Evolutionary conservation across 2,113 vertebrate genomes (phyloP).

Genomic region (Daboia siamensis): DNA sequence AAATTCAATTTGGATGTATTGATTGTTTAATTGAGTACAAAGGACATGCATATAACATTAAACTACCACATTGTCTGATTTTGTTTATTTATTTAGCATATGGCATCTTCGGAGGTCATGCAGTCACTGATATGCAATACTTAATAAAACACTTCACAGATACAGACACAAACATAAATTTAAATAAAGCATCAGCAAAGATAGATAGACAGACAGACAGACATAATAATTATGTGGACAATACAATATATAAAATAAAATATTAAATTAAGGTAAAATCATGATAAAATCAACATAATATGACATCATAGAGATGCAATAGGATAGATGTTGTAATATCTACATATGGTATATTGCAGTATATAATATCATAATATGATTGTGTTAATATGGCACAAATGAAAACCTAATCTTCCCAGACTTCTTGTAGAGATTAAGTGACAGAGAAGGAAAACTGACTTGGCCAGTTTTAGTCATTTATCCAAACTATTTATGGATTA

Average conservation of each 20-base stretch:
- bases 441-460: not conserved
- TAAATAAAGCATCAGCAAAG: not conserved
- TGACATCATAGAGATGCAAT: no score
- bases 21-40: conserved; percentile 46
- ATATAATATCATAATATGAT: not conserved
- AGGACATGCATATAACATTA: not conserved
- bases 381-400: not conserved
- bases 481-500: not conserved
- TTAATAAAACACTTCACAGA: not conserved
- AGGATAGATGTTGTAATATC: no score
- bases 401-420: not conserved
- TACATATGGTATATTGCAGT: no score
- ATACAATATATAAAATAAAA: no score
- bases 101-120: not conserved
- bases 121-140: not conserved
- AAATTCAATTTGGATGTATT: conserved; percentile 52
- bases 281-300: no score
- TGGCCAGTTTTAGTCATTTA: not conserved
- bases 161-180: not conserved
- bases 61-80: not conserved
- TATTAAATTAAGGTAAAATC: no score
- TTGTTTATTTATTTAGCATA: not conserved
- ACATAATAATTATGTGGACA: no score
- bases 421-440: not conserved
- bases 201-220: not conserved